Conservation (phyloP, 2,797 vertebrate genomes). For the Schizopygopsis malacanthus region DNA sequence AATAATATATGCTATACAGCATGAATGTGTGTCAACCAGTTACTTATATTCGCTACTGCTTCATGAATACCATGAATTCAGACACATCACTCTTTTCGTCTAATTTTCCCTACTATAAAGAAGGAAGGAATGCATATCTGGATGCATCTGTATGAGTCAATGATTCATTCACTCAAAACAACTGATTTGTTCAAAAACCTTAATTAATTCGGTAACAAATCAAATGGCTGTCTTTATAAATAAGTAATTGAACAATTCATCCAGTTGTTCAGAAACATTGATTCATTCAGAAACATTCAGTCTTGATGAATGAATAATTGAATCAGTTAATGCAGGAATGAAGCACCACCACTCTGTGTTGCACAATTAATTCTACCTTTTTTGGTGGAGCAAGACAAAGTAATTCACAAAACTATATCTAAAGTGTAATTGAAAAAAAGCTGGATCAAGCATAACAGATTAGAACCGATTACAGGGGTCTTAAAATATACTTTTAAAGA, state of each 20-base stretch:
- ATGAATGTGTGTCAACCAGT: neutral
- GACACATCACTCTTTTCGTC: neutral
- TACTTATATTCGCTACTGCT: neutral
- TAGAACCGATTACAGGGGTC: neutral
- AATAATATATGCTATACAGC: neutral
- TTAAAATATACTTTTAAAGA: neutral
- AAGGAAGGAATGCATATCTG: neutral
- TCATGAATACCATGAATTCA: neutral
- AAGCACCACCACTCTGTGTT: neutral
- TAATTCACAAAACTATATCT: neutral
- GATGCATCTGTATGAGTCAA: neutral
- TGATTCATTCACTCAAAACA: neutral
- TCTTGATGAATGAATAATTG: neutral
- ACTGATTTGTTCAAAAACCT: neutral
- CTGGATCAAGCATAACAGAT: neutral
- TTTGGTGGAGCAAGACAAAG: neutral
- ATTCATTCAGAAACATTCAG: neutral
- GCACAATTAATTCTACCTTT: neutral
- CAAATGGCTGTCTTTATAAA: neutral
- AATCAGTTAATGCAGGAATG: neutral
- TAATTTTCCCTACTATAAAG: neutral
- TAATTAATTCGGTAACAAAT: neutral
- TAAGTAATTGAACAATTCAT: neutral
- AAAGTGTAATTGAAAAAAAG: neutral
- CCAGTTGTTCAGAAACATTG: neutral